Conservation (phyloP, 1,140 invertebrate genomes). For the Zaprionus ornatus region DNA sequence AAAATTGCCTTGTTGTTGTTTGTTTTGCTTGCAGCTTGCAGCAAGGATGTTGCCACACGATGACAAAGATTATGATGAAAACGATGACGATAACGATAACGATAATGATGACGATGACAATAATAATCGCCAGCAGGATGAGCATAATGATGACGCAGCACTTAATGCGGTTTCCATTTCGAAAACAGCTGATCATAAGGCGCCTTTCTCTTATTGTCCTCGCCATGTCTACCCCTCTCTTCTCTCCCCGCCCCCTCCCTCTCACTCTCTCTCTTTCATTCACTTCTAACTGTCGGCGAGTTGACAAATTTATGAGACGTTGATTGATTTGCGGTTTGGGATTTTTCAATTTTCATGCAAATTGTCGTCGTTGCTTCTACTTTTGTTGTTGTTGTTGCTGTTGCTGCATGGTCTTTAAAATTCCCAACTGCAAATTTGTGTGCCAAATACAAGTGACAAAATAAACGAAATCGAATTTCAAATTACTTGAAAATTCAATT, state of each 20-base stretch:
- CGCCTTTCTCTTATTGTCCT: slow-evolving; percentile 9
- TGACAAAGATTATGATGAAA: slow-evolving; percentile 47
- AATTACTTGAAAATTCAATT: slow-evolving; percentile 64
- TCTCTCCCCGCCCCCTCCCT: not conserved
- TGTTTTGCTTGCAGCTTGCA: slow-evolving; percentile 43
- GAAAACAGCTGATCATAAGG: slow-evolving; percentile 53
- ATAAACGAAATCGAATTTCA: slow-evolving; percentile 29
- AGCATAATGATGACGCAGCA: slow-evolving; percentile 71
- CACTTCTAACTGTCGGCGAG: slow-evolving; percentile 59
- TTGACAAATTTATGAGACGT: slow-evolving; percentile 83
- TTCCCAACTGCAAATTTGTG: slow-evolving; percentile 41
- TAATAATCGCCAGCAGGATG: not conserved
- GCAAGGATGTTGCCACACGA: slow-evolving; percentile 44
- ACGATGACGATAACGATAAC: slow-evolving; percentile 65
- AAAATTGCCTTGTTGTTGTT: slow-evolving; percentile 79
- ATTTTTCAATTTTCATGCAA: slow-evolving; percentile 36
- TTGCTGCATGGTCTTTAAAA: slow-evolving; percentile 28
- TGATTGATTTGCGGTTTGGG: slow-evolving; percentile 78
- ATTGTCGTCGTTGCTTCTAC: slow-evolving; percentile 8
- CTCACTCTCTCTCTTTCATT: not conserved
- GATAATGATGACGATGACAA: not conserved
- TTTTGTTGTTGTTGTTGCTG: slow-evolving; percentile 19
- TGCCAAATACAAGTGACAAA: slow-evolving; percentile 30
- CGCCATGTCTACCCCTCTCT: not conserved
- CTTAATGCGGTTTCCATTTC: slow-evolving; percentile 74